A percentile compares a stretch with the other conserved stretches of the same genome.
Conservation (phyloP, 2,113 vertebrate species). For the Scophthalmus maximus region DNA sequence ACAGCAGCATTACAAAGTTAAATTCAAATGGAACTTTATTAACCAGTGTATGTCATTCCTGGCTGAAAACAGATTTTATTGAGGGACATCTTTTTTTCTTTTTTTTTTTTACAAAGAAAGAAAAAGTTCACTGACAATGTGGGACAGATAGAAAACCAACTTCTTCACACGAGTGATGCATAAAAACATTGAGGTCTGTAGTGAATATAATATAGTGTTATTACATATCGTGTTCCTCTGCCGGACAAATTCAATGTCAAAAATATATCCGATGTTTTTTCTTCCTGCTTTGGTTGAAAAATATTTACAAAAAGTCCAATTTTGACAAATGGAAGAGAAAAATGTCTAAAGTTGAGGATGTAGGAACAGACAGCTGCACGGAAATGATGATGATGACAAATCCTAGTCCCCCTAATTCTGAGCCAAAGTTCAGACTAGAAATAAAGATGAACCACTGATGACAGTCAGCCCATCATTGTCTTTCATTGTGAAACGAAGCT, state of each 20-base stretch:
- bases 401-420: background rate
- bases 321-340: slow-evolving; percentile 22
- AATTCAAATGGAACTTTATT: slow-evolving; percentile 38
- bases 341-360: slow-evolving; percentile 1
- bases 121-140: slow-evolving; percentile 12
- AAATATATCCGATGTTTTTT: slow-evolving; percentile 66
- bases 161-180: slow-evolving; percentile 11
- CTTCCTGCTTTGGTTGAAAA: slow-evolving; percentile 48
- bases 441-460: too few relatives aligned
- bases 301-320: slow-evolving; percentile 68
- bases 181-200: slow-evolving; percentile 19
- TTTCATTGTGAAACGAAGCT: too few relatives aligned
- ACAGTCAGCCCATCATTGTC: too few relatives aligned
- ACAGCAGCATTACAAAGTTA: background rate
- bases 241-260: slow-evolving; percentile 57
- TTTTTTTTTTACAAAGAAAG: background rate
- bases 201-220: slow-evolving; percentile 15
- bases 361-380: background rate
- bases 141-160: slow-evolving; percentile 23
- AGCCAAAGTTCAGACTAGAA: too few relatives aligned
- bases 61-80: slow-evolving; percentile 17
- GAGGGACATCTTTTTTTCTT: background rate
- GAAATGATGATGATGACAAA: background rate
- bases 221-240: slow-evolving; percentile 18
- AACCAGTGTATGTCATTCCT: slow-evolving; percentile 1